Conservation (phyloP, 2,888 invertebrate genomes). For the Thera obeliscata region DNA sequence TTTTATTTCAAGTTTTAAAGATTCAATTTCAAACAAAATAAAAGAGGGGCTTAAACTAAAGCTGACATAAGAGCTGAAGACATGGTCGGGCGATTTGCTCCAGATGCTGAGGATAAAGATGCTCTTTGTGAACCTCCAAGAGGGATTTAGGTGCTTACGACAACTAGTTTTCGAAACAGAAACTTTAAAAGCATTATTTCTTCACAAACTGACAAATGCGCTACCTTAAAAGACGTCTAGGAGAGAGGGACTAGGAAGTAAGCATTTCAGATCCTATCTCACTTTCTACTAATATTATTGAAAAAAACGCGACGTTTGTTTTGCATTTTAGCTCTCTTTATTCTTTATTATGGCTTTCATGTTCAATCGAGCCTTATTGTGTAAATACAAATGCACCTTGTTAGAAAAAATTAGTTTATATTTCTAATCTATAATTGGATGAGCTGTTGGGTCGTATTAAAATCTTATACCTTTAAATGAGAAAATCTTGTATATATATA, state of each 20-base stretch:
- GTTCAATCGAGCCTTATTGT: no score
- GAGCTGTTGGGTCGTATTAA: no score
- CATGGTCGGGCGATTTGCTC: slow-evolving; percentile 63
- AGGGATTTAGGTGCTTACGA: slow-evolving; percentile 60
- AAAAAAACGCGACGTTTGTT: no score
- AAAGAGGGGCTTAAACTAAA: slow-evolving; percentile 47
- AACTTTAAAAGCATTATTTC: slow-evolving; percentile 24
- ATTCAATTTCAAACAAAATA: slow-evolving; percentile 60
- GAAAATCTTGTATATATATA: no score
- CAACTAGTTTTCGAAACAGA: slow-evolving; percentile 47
- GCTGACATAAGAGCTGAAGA: slow-evolving; percentile 68
- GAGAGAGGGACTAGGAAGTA: not conserved
- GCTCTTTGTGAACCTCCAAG: slow-evolving; percentile 60
- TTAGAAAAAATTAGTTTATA: no score
- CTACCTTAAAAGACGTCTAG: not conserved
- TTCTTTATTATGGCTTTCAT: no score
- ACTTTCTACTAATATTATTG: not conserved
- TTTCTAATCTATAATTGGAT: no score
- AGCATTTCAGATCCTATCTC: not conserved
- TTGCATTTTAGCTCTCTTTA: no score
- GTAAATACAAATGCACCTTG: no score
- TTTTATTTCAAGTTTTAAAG: slow-evolving; percentile 37
- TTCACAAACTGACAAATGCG: slow-evolving; percentile 13
- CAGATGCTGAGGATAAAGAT: slow-evolving; percentile 64
- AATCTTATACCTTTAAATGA: no score